These are phyloP conservation scores for Columba janthina DNA, from an alignment of 2,113 vertebrate genomes.

Conservation along the genomic window DNA sequence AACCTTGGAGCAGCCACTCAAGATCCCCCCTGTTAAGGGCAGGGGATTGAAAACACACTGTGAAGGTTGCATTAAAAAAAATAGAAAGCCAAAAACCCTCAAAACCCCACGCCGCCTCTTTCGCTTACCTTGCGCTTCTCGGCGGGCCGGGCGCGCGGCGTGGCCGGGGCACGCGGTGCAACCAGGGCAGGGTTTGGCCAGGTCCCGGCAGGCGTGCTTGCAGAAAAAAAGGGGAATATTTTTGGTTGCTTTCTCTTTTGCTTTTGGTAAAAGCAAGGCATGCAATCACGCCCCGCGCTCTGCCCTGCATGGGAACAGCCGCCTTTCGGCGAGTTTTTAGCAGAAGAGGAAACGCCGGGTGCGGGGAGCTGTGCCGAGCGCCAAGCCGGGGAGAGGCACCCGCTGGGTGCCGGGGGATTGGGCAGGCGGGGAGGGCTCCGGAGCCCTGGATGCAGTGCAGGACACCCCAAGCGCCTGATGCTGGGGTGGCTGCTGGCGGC, in stretches of 20 bases:
- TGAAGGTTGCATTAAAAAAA: not conserved
- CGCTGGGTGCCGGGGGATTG: fast-evolving
- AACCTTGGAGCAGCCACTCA: not conserved
- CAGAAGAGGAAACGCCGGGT: not conserved
- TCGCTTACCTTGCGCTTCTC: not conserved
- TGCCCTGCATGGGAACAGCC: not conserved
- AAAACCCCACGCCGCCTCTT: not conserved
- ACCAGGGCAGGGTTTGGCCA: not conserved
- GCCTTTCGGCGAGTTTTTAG: fast-evolving
- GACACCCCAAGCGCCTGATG: not conserved
- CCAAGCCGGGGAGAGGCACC: not conserved
- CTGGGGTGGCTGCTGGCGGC: not conserved
- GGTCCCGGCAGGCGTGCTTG: not conserved
- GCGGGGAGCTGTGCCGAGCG: not conserved
- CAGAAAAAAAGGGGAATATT: not conserved
- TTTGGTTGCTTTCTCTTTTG: conserved; percentile 46
- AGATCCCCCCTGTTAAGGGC: fast-evolving
- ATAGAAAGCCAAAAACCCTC: not conserved
- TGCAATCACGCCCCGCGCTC: fast-evolving
- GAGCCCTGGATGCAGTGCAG: not conserved
- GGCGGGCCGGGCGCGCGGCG: not conserved
- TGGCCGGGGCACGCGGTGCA: not conserved
- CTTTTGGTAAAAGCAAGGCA: not conserved
- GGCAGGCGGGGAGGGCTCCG: not conserved
- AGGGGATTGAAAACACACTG: fast-evolving